phyloP scores from a whole-genome alignment of 2,888 invertebrate genomes.

The Lissocephala sabroskyi region DNA sequence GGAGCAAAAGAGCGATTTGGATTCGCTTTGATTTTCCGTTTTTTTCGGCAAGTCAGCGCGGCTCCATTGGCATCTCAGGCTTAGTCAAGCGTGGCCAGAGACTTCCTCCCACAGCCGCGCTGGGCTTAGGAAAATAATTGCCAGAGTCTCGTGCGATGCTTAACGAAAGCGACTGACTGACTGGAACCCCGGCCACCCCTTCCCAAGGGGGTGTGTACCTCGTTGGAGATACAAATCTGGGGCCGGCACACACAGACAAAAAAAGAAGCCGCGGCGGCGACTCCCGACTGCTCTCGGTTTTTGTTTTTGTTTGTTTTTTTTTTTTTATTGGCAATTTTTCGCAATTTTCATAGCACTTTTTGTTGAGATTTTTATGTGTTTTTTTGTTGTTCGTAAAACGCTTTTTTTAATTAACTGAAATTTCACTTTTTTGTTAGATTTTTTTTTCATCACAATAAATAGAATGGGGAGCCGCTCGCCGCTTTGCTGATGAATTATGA shows the following conservation, averaged over 20 bases:
- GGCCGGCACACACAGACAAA: conserved; percentile 22
- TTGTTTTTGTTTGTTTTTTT: conserved; percentile 23
- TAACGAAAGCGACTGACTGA: conserved; percentile 45
- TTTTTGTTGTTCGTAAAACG: conserved; percentile 29
- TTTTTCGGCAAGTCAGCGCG: not conserved
- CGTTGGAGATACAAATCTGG: conserved; percentile 37
- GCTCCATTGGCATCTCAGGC: too few species aligned
- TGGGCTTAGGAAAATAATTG: not conserved
- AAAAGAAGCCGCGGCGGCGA: conserved; percentile 6
- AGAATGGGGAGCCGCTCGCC: conserved; percentile 19
- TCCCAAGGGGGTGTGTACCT: conserved; percentile 23
- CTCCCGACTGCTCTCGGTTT: too few species aligned
- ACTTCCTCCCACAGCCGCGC: too few species aligned
- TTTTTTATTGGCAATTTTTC: conserved; percentile 52
- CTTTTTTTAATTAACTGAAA: conserved; percentile 48
- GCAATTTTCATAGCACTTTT: conserved; percentile 38
- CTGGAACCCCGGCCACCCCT: conserved; percentile 13
- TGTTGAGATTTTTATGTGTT: conserved; percentile 4
- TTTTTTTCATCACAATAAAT: conserved; percentile 16
- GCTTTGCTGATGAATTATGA: too few species aligned
- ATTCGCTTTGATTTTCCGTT: not conserved
- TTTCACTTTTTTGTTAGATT: conserved; percentile 45
- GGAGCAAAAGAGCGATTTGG: conserved; percentile 13
- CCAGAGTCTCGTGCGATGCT: not conserved
- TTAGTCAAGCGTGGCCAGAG: too few species aligned